These are phyloP conservation scores for Erebia epiphron DNA, from an alignment of 2,888 invertebrate genomes.

Conservation along the genomic window DNA sequence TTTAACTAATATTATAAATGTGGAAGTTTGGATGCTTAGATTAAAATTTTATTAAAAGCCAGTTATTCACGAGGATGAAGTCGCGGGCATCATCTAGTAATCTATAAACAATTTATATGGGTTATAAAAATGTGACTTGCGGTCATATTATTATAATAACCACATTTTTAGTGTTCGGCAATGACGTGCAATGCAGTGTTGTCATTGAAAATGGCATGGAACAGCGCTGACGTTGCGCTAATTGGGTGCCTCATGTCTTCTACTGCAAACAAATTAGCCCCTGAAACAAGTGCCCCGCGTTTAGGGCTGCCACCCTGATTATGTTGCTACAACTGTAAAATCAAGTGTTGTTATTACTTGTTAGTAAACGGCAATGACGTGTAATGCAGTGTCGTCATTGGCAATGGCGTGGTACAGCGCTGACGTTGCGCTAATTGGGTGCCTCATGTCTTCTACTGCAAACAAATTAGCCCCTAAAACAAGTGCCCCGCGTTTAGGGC, in stretches of 20 bases:
- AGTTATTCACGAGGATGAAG: too few species aligned
- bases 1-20: too few species aligned
- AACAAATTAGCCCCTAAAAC: constrained; percentile 71
- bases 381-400: constrained; percentile 49
- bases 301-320: constrained; percentile 53
- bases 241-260: constrained; percentile 63
- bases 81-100: too few species aligned
- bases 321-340: neutral
- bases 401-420: constrained; percentile 51
- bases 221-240: constrained; percentile 58
- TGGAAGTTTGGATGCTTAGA: too few species aligned
- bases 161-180: neutral
- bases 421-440: constrained; percentile 66
- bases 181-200: constrained; percentile 19
- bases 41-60: too few species aligned
- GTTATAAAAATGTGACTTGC: too few species aligned
- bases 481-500: constrained; percentile 58
- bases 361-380: constrained; percentile 2
- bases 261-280: constrained; percentile 71
- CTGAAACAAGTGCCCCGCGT: constrained; percentile 59
- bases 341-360: too few species aligned
- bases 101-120: too few species aligned
- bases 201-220: constrained; percentile 56
- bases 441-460: constrained; percentile 59
- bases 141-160: too few species aligned